These are phyloP conservation scores for Diorhabda carinulata DNA, from an alignment of 1,140 invertebrate species.

Conservation along the genomic window DNA sequence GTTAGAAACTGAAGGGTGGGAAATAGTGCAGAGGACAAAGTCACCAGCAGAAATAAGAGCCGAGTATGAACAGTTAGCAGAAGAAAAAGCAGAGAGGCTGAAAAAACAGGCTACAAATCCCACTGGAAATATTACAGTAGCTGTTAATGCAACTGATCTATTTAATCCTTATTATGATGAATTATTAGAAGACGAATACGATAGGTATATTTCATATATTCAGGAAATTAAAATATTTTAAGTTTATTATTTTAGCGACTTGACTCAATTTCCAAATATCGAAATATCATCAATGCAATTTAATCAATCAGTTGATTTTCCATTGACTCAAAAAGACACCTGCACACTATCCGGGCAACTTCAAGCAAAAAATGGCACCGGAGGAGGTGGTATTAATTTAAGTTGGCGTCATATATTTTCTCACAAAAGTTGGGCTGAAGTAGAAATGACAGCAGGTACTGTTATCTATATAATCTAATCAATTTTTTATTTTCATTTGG, in stretches of 20 bases:
- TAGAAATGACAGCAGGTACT: conserved; percentile 68
- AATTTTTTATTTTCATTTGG: neutral
- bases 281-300: conserved; percentile 91
- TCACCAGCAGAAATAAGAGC: conserved; percentile 91
- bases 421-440: conserved; percentile 79
- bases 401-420: conserved; percentile 72
- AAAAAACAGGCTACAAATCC: conserved; percentile 88
- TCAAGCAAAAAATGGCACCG: conserved; percentile 81
- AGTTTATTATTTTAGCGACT: conserved; percentile 33
- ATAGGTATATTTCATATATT: conserved; percentile 32
- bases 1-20: conserved; percentile 87
- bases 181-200: conserved; percentile 41
- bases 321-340: conserved; percentile 80
- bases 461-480: neutral
- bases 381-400: conserved; percentile 68
- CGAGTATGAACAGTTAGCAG: conserved; percentile 83
- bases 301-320: conserved; percentile 88
- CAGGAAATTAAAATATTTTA: conserved; percentile 1
- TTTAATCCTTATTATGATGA: conserved; percentile 77
- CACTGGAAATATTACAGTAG: conserved; percentile 78
- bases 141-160: conserved; percentile 89
- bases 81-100: conserved; percentile 75
- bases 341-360: conserved; percentile 75
- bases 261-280: conserved; percentile 63
- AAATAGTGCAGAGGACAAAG: conserved; percentile 83